Percentiles rank a stretch among this genome's conserved stretches.
These are phyloP conservation scores for Noctua fimbriata DNA, from an alignment of 2,888 invertebrate genomes.

Conservation along the genomic window DNA sequence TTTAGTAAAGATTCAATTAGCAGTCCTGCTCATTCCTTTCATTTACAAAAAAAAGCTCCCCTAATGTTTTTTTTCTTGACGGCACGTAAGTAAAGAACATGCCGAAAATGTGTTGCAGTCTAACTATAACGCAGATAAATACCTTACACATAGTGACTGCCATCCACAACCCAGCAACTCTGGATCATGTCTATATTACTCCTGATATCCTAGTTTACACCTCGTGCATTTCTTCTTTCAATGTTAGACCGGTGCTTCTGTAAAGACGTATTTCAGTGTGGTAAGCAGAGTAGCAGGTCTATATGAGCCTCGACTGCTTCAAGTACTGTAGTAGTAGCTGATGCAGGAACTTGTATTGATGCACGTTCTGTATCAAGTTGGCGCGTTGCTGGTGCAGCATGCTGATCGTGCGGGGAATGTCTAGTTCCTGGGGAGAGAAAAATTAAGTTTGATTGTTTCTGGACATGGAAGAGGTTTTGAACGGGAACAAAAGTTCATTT, in stretches of 20 bases:
- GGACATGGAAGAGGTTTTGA: neutral
- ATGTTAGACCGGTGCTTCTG: too few relatives aligned
- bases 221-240: neutral
- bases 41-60: neutral
- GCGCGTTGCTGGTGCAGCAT: conserved; percentile 96
- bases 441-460: neutral
- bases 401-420: conserved; percentile 95
- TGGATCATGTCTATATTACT: neutral
- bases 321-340: conserved; percentile 95
- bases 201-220: neutral
- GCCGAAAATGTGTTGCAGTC: neutral
- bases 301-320: conserved; percentile 96
- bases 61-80: neutral
- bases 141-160: conserved; percentile 11
- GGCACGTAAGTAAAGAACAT: too few relatives aligned
- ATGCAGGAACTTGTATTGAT: conserved; percentile 97
- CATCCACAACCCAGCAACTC: neutral
- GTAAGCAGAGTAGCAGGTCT: conserved; percentile 14
- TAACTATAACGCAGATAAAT: conserved; percentile 1
- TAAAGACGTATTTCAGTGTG: neutral
- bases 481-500: neutral
- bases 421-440: conserved; percentile 92
- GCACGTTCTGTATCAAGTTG: conserved; percentile 96
- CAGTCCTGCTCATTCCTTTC: conserved; percentile 3
- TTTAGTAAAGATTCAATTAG: conserved; percentile 38